Base-by-base conservation (phyloP, 2,113 vertebrate genomes). In the Cephalopholis sonnerati region DNA sequence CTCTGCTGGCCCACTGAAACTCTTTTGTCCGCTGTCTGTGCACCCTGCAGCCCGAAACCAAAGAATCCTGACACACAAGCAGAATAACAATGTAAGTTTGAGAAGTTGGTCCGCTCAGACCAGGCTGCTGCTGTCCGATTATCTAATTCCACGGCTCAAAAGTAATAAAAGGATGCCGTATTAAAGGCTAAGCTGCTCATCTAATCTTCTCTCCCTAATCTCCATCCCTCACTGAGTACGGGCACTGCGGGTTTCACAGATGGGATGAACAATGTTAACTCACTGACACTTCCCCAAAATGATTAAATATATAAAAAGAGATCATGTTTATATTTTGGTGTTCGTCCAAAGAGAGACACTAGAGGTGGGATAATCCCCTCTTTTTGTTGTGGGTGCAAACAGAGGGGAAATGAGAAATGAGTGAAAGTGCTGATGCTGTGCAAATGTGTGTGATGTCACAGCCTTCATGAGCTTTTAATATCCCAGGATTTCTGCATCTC, bases 201-300 rank as follows among this genome's bases (percentile, higher is more conserved):
- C 84, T 93, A 94, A 93, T 93, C 92, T 88, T 79, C 85, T 87
- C 85, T 82, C 48, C 41, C 25, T 94, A 92, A 94, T 94, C 93
- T 87, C 81, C 46, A 41, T 24, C 82, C 69, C 75, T 79, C 51
- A 65, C 76, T 83, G 32, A 82, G 79, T 67, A 77, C 71, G 57
- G 39, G 41, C 83, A 74, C 72, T 78, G 82, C 3, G 51, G 32
- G 27, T 59, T 54, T 67, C 39, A 77, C 76, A 67, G 77, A 73
- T 59, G 57, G 50, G 71, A 69, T 79, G 66, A 87, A 36, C 76
- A 76, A 68, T 74, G 59, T 81, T 27, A 58, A 17, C 57, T 73
- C 20, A 59, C 15, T 39, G 27, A 81, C 44, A 66, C 6, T 39
- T 46, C 15, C 44, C 25, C 20, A 54, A 73, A 68, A 51, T 41